Evolutionary conservation across 1,140 invertebrate species (phyloP).

Genomic region (Cardiocondyla obscurior): DNA sequence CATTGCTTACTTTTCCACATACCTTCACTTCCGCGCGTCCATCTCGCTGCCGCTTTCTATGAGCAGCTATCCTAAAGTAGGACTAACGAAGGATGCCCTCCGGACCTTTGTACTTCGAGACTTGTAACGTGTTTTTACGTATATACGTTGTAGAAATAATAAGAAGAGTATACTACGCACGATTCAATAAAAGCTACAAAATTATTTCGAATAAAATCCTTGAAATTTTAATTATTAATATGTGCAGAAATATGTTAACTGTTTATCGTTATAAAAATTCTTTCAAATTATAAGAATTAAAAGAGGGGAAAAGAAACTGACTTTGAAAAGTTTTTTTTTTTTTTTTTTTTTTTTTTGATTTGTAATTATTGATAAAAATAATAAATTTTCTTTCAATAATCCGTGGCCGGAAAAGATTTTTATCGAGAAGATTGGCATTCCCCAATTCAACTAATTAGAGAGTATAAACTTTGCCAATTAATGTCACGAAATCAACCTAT

Average conservation of each 20-base stretch:
- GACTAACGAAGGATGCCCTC: neutral
- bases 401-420: neutral
- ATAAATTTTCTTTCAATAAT: neutral
- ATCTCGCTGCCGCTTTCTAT: neutral
- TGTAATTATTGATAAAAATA: neutral
- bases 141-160: no score
- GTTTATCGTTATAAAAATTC: neutral
- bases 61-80: neutral
- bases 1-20: slow-evolving; percentile 22
- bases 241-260: neutral
- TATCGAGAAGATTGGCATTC: neutral
- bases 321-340: no score
- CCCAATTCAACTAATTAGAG: slow-evolving; percentile 74
- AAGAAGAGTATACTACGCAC: no score
- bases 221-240: neutral
- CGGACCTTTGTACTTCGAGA: neutral
- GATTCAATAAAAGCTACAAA: neutral
- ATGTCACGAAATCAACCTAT: slow-evolving; percentile 58
- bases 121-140: neutral
- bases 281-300: neutral
- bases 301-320: no score
- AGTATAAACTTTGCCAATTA: slow-evolving; percentile 76
- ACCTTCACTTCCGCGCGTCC: slow-evolving; percentile 27
- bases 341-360: neutral
- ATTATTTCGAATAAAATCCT: neutral